Base-by-base conservation (phyloP, 2,888 invertebrate genomes). In the Agriotes lineatus region DNA sequence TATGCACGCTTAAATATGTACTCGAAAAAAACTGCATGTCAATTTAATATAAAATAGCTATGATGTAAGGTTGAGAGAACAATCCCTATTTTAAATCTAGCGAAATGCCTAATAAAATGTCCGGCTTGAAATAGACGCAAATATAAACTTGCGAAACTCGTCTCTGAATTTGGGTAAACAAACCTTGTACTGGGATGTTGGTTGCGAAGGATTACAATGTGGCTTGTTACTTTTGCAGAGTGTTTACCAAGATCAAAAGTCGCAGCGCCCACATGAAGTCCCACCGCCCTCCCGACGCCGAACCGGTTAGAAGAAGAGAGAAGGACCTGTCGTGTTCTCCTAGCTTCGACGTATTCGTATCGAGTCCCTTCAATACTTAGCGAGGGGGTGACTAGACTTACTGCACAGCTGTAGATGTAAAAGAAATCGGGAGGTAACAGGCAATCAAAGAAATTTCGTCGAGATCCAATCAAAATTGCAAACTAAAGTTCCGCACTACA, bases 181-280 rank as follows among this genome's bases (percentile, higher is more conserved):
- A 58, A 58, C 16, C 12, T 50, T 42, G 7, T 22, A 37, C 35
- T 20, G 7, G 22, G 19, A 16, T 42, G 57, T 52, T 67, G 35
- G 42, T 35, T 54, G 9, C 16, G 35, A 19, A 12, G n/a, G 10
- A 59, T 33, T 45, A 39, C 16, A 25, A 18, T 42, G 16, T 16
- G 18, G 1, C 39, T 20, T 5, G 5, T 6, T 48, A 22, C 33
- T 7, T 52, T 89, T 88, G 78, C 91, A 97, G 97, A 90, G 93
- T 96, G 85, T 97, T 97, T 90, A 93, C 92, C 88, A 97, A 97
- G 90, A 96, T 97, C 83, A 97, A 97, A 89, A 98, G 97, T 88
- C 93, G 98, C 86, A 98, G 97, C 88, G 98, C 98, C 75, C 99
- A 99, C 87, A 98, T 99, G 98, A 99, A 99, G 88, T 97, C 96